Evolutionary conservation across 2,888 invertebrate species (phyloP).

Genomic region (Lithophane socia): DNA sequence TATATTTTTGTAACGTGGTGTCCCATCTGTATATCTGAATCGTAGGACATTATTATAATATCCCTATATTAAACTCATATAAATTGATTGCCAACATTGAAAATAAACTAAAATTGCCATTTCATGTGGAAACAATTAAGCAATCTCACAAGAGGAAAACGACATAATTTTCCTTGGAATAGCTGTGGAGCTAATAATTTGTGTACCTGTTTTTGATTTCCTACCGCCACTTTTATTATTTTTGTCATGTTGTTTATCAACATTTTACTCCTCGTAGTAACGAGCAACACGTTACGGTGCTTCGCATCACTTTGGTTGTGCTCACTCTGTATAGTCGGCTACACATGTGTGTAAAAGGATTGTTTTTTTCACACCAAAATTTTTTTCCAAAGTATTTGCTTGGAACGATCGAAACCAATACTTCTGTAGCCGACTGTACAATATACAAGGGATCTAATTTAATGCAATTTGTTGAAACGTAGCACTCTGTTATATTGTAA

Average conservation of each 20-base stretch:
- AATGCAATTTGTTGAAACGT: conserved; percentile 53
- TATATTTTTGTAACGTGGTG: conserved; percentile 42
- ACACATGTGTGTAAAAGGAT: conserved; percentile 24
- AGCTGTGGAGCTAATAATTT: background rate
- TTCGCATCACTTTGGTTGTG: conserved; percentile 58
- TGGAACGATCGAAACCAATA: background rate
- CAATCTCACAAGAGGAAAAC: background rate
- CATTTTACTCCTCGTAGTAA: conserved; percentile 7
- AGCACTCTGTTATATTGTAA: conserved; percentile 47
- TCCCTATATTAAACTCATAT: background rate
- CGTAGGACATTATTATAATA: conserved; percentile 6
- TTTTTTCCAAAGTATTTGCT: background rate
- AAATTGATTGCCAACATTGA: conserved; percentile 9
- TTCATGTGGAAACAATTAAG: background rate
- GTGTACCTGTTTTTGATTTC: background rate
- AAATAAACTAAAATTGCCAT: background rate
- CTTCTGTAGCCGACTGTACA: conserved; percentile 45
- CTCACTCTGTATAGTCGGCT: conserved; percentile 32
- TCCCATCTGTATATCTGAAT: background rate
- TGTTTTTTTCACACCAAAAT: background rate
- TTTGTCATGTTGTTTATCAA: background rate
- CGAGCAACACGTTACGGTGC: conserved; percentile 46
- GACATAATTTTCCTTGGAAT: background rate
- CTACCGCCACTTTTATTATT: background rate
- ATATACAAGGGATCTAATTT: conserved; percentile 29